Conservation (phyloP, 2,797 vertebrate genomes). For the Myiotriccus ornatus region DNA sequence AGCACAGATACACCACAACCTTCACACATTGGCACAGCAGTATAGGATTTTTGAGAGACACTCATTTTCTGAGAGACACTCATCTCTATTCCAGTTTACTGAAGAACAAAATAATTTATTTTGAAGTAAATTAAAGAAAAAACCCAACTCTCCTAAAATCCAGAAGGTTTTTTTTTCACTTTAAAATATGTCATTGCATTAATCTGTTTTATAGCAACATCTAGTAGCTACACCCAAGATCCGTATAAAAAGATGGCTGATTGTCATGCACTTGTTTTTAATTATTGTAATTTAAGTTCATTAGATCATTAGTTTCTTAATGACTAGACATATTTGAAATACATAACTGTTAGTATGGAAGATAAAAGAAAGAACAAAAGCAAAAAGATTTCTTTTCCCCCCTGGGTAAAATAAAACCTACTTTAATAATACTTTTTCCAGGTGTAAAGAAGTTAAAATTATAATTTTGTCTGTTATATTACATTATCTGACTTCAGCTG, state of each 20-base stretch:
- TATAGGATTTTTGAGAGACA: background rate
- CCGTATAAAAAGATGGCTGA: background rate
- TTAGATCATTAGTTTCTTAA: background rate
- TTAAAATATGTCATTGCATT: background rate
- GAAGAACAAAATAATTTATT: background rate
- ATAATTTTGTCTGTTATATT: background rate
- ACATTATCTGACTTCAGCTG: background rate
- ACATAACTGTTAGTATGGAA: background rate
- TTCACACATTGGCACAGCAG: background rate
- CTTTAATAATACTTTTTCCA: background rate
- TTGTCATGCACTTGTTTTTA: background rate
- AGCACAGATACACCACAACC: background rate
- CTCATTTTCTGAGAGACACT: background rate
- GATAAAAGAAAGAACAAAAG: background rate
- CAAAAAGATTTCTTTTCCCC: background rate
- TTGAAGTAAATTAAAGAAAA: background rate
- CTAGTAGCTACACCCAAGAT: background rate
- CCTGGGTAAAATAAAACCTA: background rate
- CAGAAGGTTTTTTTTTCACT: background rate
- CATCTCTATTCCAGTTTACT: background rate
- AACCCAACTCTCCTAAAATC: rapidly evolving
- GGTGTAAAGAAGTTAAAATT: background rate
- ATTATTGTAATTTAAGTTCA: background rate
- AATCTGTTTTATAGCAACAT: background rate
- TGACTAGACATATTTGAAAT: background rate